Base-by-base conservation (phyloP, 37 sponge, comb jelly and placozoan genomes). In the Tethya wilhelma region DNA sequence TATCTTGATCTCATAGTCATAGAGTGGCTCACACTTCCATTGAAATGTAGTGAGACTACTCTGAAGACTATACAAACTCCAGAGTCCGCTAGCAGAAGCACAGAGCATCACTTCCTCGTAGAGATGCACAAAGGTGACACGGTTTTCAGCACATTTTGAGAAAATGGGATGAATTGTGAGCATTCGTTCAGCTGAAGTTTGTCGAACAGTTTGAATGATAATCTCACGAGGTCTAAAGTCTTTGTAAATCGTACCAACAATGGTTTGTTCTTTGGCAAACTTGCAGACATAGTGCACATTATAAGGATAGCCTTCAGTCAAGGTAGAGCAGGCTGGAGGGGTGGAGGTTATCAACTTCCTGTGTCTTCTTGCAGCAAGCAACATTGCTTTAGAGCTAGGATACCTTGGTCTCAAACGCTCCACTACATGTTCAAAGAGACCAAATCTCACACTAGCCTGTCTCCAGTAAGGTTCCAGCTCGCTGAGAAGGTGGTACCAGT, bases 1-100 rank as follows among this genome's bases (percentile, higher is more conserved):
- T 30, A 86, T 38, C 20, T 19, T 79, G 22, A 73, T 9, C 7
- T 72, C 79, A 1, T 66, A 28, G 69, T 74, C 75, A 36, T 68
- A 86, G 36, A 79, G 23, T 5, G 65, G 31, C 0, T 62, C 74
- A 17, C 74, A 42, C 33, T 43, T 29, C 80, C 80, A 86, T 0
- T 38, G 45, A 5, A 65, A 42, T 2, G 63, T 1, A 2, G 29
- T 44, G 8, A 46, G 23, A 17, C 38, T 29, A 9, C 1, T 56
- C 20, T 30, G 22, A 6, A 67, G 28, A 44, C 74, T 9, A 46
- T 74, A 73, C 22, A 67, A 56, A 31, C 69, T 79, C 87, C 87
- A 86, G 4, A 62, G 38, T 6, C 87, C 87, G 56, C 75, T 79
- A 12, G 80, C 87, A 56, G 79, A 74, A 30, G 59, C 87, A 37